Base-by-base conservation (phyloP, 2,888 invertebrate genomes). In the Cynaeus angustus region DNA sequence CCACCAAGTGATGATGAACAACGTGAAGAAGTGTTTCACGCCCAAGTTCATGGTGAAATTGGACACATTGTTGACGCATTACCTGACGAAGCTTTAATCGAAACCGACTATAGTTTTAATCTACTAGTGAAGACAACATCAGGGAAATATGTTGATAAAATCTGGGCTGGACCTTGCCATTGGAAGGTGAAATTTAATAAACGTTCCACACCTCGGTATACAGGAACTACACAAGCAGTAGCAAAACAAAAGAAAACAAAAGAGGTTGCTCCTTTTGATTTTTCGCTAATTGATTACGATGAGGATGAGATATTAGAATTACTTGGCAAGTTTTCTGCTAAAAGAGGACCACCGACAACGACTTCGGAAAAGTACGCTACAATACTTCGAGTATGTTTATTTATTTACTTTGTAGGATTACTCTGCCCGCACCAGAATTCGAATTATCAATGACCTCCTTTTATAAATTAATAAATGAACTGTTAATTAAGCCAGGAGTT, bases 141-240 rank as follows among this genome's bases (percentile, higher is more conserved):
- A 0, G 79, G 80, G 33, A 79, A 78, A 66, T 71, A 72, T 26
- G 77, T 82, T 8, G 80, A 82, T 14, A 77, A 78, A 81, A 80
- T 91, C 74, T 95, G 95, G 95, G 94, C 93, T 14, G 95, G 95
- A 0, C 95, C 95, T 28, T 87, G 90, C 46, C 93, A 95, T 84
- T 95, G 95, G 95, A 91, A 92, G 77, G 88, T 92, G 45, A 90
- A 88, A 80, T 88, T 59, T 56, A 55, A 59, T 26, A 64, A 50
- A 37, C 38, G 72, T 26, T 68, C 68, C 12, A 9, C 64, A 6
- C 33, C 38, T 53, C 75, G 86, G 76, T 77, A 87, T 66, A 86
- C 70, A 0, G 72, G 72, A 86, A 82, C 0, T 80, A 0, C 21
- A 21, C 21, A 21, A 3, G 21, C 1, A 21, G 21, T 21, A 71